Base-by-base conservation (phyloP, 2,888 invertebrate genomes). In the Pelosia muscerda region DNA sequence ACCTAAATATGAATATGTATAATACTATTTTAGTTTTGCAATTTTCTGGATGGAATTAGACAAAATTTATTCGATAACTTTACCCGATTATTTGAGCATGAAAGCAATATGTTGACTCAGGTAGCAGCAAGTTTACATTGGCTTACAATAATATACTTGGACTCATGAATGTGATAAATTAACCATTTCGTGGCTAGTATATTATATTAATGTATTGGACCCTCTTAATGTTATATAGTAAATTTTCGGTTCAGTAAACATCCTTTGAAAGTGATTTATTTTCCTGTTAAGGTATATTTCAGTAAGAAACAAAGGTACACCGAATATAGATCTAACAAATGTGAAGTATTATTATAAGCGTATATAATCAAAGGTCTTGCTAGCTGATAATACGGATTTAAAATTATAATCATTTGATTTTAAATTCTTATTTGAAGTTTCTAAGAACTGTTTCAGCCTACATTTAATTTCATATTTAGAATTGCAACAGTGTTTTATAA, bases 241-340 rank as follows among this genome's bases (percentile, higher is more conserved):
- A 2, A 31, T 31, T 31, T 26, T 10, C 28, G 22, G 31, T 58
- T 58, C 58, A 31, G 58, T 58, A 58, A 58, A 58, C 58, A 58
- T 23, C 55, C 55, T 55, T 55, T 55, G 55, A 25, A 55, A 55
- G 55, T 55, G 55, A 55, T 55, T 54, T 54, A 54, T 22, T 55
- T 26, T 55, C 10, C 58, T 58, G n/a, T 31, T 34, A 28, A 31
- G 58, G 22, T 31, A 31, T 58, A 34, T 23, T 23, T 23, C 23
- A 23, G 58, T 23, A 23, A 34, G 34, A 59, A 59, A 53, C 34
- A 22, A 31, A 38, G 19, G 53, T 13, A 56, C 9, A 11, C 19
- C 26, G 11, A 38, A 31, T 9, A 22, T 56, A 25, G 4, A 19
- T 31, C 19, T 31, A 22, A 22, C 22, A 31, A 31, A 11, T 22